Evolutionary conservation across 2,888 invertebrate genomes (phyloP).

Genomic region (Nemotelus pantherinus): DNA sequence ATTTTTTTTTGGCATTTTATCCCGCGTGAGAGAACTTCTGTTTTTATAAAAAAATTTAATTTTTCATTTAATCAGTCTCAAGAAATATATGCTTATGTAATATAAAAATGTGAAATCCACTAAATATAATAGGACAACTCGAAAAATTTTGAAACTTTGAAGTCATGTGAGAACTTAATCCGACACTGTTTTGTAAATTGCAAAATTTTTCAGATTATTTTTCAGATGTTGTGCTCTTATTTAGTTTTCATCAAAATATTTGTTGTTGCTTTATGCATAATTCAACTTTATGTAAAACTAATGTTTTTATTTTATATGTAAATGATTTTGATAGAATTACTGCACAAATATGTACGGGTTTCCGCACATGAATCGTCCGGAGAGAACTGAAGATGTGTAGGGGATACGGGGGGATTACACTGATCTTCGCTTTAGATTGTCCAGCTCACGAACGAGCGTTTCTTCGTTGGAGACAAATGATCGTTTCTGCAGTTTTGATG

Average conservation of each 20-base stretch:
- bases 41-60: slow-evolving; percentile 21
- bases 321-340: slow-evolving; percentile 13
- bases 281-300: not conserved
- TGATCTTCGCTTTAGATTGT: slow-evolving; percentile 72
- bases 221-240: no score
- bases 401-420: slow-evolving; percentile 36
- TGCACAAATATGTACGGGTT: not conserved
- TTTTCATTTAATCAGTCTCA: slow-evolving; percentile 34
- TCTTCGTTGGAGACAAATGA: slow-evolving; percentile 71
- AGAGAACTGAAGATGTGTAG: not conserved
- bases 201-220: no score
- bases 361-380: not conserved
- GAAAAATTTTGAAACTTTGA: no score
- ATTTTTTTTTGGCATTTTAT: slow-evolving; percentile 2
- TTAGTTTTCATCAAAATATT: no score
- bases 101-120: slow-evolving; percentile 3
- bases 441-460: slow-evolving; percentile 71
- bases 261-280: no score
- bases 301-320: slow-evolving; percentile 11
- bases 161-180: no score
- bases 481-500: slow-evolving; percentile 70
- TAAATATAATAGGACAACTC: no score
- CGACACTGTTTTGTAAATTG: no score
- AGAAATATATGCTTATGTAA: slow-evolving; percentile 30
- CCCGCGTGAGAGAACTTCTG: no score